Base-by-base conservation (phyloP, 2,113 vertebrate species). In the Pithys albifrons region DNA sequence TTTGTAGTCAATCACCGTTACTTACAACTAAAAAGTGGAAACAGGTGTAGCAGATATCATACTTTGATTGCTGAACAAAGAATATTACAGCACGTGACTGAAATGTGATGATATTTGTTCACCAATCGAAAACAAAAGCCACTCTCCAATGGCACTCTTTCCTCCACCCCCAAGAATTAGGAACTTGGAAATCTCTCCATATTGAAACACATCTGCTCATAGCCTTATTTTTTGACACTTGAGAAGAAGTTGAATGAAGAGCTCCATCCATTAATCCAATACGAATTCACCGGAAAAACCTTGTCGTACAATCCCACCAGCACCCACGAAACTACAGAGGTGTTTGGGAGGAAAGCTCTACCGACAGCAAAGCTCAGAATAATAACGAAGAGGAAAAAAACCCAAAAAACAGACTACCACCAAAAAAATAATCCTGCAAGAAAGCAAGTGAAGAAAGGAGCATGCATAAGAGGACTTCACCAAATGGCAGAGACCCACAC, bases 401-500 rank as follows among this genome's bases (percentile, higher is more conserved):
- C 14, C 12, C 41, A 24, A 65, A 89, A 66, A 29, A 17, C 39
- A 61, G 25, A 59, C 0, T 49, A 37, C 12, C 45, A 41, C 2
- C 2, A 66, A n/a, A 65, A 41, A 24, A 86, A 87, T 67, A 61
- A 59, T 7, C 39, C 73, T 14, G 72, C 95, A 92, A 92, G 80
- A 71, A 96, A 85, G 95, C 97, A 97, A 98, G 97, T 91, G 94
- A 97, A 95, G 96, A 97, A 97, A 98, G 95, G 95, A 96, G 91
- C 96, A 97, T 89, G 96, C 97, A 96, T 66, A 71, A 84, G 91
- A 94, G 97, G 94, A 97, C 96, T 95, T 94, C 73, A 97, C 96
- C 97, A 98, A 98, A 98, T 97, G 97, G 97, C 91, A 98, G 96
- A 97, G 98, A 97, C 97, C 98, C 98, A 97, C 96, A 98, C 14